Evolutionary conservation across 2,888 invertebrate species (phyloP), one percentile per base, ranked within the genome.

Genomic region (Nomada ferruginata): DNA sequence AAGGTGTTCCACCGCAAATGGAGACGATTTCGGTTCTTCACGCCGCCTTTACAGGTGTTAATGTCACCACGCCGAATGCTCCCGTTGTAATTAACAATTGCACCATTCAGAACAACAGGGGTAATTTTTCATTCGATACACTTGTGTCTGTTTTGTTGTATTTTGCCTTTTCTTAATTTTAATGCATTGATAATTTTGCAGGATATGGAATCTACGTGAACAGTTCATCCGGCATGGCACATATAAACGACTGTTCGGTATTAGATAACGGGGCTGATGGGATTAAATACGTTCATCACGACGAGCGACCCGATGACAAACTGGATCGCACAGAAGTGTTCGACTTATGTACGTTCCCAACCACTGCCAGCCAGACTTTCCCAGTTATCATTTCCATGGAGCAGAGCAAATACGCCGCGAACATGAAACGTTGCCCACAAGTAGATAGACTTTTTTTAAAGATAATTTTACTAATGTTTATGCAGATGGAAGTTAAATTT

Each of bases 1-100:
- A 96, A 86, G 98, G 98, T 29, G 96, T 97, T 47, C 98, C 99
- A 1, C 99, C 99, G 0, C 94, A 96, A 70, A 96, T 99, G 95
- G 96, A 97, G 88, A 96, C 97, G 89, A 95, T 99, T 78, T 96
- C 97, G 85, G 96, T 99, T 87, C 95, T 96, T 60, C 96, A 97
- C 93, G 98, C 98, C 13, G 99, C 99, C 1, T 98, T 97, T 92
- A 98, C 98, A 91, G 99, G 98, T 13, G 96, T 99, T 85, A 98
- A 98, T 93, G 95, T 98, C 87, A 98, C 98, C 2, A 95, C 96
- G 85, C 97, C 98, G 1, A 96, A 96, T 89, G 97, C 97, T 36
- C 97, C 98, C 11, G 95, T 98, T 88, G 94, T 95, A 65, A 96
- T 99, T 85, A 96, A 96, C 86, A 97, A 98, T 92, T 97, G 97